phyloP scores from a whole-genome alignment of 2,113 vertebrate species.

The Turdus rufiventris region DNA sequence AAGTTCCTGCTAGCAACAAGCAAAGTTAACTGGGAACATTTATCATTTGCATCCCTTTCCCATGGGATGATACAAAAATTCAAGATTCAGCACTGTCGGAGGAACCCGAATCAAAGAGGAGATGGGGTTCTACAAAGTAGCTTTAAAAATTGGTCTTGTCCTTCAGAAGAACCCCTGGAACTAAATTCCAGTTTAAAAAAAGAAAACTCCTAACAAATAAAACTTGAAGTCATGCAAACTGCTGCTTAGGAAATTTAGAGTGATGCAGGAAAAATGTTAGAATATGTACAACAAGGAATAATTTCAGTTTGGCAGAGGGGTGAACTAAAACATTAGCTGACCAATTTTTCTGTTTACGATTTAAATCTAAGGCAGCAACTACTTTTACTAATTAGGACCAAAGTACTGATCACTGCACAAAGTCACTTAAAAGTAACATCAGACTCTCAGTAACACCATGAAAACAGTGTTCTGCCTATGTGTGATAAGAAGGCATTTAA shows the following conservation, averaged over 20 bases:
- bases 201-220: not conserved
- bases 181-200: not conserved
- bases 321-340: not conserved
- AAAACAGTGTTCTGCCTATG: not conserved
- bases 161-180: not conserved
- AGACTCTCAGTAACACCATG: not conserved
- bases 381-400: not conserved
- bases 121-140: not conserved
- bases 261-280: not conserved
- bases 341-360: slow-evolving; percentile 1
- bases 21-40: not conserved
- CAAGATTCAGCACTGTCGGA: not conserved
- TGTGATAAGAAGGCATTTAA: slow-evolving; percentile 45
- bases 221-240: not conserved
- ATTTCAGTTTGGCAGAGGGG: not conserved
- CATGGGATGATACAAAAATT: not conserved
- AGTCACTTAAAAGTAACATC: slow-evolving; percentile 34
- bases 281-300: not conserved
- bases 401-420: slow-evolving; percentile 15
- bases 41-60: not conserved
- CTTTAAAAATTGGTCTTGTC: not conserved
- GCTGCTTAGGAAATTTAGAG: not conserved
- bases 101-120: not conserved
- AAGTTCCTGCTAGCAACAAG: not conserved
- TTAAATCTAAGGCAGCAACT: not conserved